Evolutionary conservation across 2,113 vertebrate genomes (phyloP).

Genomic region (Gymnocephalus cernua): DNA sequence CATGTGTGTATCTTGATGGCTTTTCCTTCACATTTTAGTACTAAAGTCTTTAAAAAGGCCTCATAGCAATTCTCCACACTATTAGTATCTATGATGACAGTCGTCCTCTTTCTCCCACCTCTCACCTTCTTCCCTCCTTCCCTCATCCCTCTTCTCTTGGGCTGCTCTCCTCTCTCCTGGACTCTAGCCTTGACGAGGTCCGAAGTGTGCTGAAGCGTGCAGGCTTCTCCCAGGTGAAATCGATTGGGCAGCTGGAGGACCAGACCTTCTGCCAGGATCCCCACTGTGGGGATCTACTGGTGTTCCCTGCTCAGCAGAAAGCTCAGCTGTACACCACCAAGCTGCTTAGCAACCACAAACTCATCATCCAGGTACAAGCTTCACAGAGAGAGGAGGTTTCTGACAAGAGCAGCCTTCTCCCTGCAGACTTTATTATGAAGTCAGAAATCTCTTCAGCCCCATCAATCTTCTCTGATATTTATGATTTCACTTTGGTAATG

Average conservation of each 20-base stretch:
- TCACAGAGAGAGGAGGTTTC: background rate
- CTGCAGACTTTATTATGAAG: constrained; percentile 21
- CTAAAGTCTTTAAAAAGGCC: constrained; percentile 47
- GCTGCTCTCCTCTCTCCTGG: constrained; percentile 17
- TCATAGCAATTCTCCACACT: constrained; percentile 25
- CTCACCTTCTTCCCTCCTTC: constrained; percentile 10
- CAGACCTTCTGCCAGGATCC: constrained; percentile 87
- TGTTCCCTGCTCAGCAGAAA: constrained; percentile 89
- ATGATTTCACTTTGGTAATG: constrained; percentile 45
- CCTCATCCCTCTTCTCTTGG: background rate
- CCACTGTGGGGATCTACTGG: constrained; percentile 88
- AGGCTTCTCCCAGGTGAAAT: constrained; percentile 86
- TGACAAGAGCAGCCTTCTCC: constrained; percentile 14
- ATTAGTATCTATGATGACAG: constrained; percentile 44
- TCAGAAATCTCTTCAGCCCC: constrained; percentile 2
- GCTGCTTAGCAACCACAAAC: constrained; percentile 86
- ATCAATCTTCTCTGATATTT: constrained; percentile 48
- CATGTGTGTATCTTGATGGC: constrained; percentile 23
- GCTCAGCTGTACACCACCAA: constrained; percentile 83
- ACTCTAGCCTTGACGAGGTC: constrained; percentile 87
- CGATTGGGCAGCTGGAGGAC: constrained; percentile 78
- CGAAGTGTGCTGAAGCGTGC: constrained; percentile 80
- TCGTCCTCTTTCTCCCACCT: constrained; percentile 27
- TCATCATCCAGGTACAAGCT: constrained; percentile 90
- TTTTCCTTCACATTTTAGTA: constrained; percentile 41